Conservation (phyloP, 2,113 vertebrate genomes). For the Malurus alboscapulatus region DNA sequence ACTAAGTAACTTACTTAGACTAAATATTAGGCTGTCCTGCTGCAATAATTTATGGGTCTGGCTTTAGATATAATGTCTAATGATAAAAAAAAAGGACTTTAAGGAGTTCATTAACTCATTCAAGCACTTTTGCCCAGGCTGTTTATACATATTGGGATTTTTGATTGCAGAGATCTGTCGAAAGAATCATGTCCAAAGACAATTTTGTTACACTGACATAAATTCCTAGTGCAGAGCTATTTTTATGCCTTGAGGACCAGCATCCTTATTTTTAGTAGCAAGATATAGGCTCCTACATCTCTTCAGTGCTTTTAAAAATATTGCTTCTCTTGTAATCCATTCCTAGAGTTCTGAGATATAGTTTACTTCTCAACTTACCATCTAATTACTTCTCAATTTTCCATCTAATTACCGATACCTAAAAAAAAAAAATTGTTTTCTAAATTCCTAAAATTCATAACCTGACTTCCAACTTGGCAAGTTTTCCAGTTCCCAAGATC, state of each 20-base stretch:
- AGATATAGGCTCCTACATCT: background rate
- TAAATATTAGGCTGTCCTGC: background rate
- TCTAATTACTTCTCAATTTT: background rate
- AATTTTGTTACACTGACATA: background rate
- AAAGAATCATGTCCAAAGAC: background rate
- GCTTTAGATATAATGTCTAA: background rate
- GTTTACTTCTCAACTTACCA: background rate
- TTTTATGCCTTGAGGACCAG: background rate
- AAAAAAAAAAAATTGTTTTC: background rate
- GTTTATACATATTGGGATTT: background rate
- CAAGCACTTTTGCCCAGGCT: background rate
- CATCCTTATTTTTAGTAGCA: background rate
- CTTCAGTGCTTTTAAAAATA: background rate
- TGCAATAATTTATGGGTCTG: background rate
- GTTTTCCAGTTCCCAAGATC: conserved; percentile 30
- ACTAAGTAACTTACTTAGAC: background rate
- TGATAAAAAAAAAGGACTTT: background rate
- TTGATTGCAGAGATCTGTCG: background rate
- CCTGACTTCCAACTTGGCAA: conserved; percentile 6
- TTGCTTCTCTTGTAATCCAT: background rate
- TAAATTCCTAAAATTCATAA: background rate
- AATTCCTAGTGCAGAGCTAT: background rate
- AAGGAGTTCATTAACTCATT: background rate
- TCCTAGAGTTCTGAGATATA: background rate
- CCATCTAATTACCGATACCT: background rate